Evolutionary conservation across 2,797 vertebrate genomes (phyloP).

Genomic region (Schizopygopsis malacanthus): DNA sequence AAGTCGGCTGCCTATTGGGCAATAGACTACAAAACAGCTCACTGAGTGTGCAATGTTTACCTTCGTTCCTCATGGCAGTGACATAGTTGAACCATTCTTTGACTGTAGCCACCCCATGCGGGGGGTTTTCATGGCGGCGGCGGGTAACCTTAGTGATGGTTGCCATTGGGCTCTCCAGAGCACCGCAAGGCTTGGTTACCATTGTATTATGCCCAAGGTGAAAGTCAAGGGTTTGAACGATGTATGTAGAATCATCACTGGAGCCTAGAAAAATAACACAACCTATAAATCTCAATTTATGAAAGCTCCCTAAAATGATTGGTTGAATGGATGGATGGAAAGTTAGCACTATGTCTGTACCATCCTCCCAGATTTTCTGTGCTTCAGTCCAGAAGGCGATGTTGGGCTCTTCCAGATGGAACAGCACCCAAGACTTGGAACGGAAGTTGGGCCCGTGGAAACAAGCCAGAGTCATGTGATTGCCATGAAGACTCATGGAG

Average conservation of each 20-base stretch:
- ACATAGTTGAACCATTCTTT: slow-evolving; percentile 99
- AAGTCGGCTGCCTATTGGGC: neutral
- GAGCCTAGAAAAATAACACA: slow-evolving; percentile 79
- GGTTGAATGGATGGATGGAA: neutral
- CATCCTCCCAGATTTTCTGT: slow-evolving; percentile 97
- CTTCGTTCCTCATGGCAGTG: slow-evolving; percentile 97
- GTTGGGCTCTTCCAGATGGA: slow-evolving; percentile 98
- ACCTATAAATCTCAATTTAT: neutral
- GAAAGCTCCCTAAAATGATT: neutral
- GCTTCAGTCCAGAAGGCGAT: slow-evolving; percentile 99
- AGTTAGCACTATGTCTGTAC: slow-evolving; percentile 73
- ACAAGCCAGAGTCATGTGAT: slow-evolving; percentile 98
- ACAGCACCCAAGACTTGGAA: slow-evolving; percentile 97
- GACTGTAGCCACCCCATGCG: slow-evolving; percentile 95
- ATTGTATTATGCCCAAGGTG: slow-evolving; percentile 98
- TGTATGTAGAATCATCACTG: slow-evolving; percentile 93
- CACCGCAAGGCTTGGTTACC: slow-evolving; percentile 98
- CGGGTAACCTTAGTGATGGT: slow-evolving; percentile 98
- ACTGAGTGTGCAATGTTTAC: slow-evolving; percentile 67
- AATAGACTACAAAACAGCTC: too few relatives aligned
- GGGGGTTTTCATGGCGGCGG: slow-evolving; percentile 94
- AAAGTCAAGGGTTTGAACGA: slow-evolving; percentile 97
- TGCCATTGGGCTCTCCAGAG: slow-evolving; percentile 97
- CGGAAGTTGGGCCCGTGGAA: slow-evolving; percentile 99
- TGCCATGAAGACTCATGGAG: slow-evolving; percentile 97